phyloP scores from a whole-genome alignment of 2,888 invertebrate species.

The Lasioglossum morio region DNA sequence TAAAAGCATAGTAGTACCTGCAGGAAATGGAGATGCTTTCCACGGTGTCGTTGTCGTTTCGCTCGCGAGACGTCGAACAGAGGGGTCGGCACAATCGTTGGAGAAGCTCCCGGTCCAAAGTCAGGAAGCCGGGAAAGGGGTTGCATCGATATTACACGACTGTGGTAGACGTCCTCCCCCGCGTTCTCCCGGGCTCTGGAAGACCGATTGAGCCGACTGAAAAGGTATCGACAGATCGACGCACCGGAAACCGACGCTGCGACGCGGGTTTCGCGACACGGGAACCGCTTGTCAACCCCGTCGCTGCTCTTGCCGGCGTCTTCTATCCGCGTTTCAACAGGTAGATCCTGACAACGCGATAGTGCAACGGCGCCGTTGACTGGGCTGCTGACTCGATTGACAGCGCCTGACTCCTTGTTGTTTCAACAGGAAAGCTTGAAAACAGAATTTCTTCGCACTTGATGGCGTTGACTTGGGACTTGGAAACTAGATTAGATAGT shows the following conservation, averaged over 20 bases:
- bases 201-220: slow-evolving; percentile 64
- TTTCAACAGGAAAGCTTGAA: background rate
- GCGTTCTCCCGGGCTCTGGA: background rate
- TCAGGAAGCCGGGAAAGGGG: slow-evolving; percentile 62
- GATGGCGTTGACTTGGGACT: background rate
- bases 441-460: background rate
- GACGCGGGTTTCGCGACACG: slow-evolving; percentile 58
- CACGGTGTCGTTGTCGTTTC: slow-evolving; percentile 48
- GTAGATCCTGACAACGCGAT: slow-evolving; percentile 52
- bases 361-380: slow-evolving; percentile 76
- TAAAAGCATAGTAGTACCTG: slow-evolving; percentile 47
- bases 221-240: slow-evolving; percentile 78
- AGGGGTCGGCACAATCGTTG: slow-evolving; percentile 43
- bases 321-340: slow-evolving; percentile 77
- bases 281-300: slow-evolving; percentile 63
- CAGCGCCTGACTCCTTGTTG: background rate
- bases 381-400: slow-evolving; percentile 33
- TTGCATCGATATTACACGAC: slow-evolving; percentile 61
- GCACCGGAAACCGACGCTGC: slow-evolving; percentile 73
- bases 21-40: slow-evolving; percentile 56
- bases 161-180: slow-evolving; percentile 11
- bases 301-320: slow-evolving; percentile 66
- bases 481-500: background rate
- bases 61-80: slow-evolving; percentile 42
- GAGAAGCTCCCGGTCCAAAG: slow-evolving; percentile 42